These are phyloP conservation scores for Coracopsis vasa DNA, from an alignment of 2,113 vertebrate species.

Conservation along the genomic window DNA sequence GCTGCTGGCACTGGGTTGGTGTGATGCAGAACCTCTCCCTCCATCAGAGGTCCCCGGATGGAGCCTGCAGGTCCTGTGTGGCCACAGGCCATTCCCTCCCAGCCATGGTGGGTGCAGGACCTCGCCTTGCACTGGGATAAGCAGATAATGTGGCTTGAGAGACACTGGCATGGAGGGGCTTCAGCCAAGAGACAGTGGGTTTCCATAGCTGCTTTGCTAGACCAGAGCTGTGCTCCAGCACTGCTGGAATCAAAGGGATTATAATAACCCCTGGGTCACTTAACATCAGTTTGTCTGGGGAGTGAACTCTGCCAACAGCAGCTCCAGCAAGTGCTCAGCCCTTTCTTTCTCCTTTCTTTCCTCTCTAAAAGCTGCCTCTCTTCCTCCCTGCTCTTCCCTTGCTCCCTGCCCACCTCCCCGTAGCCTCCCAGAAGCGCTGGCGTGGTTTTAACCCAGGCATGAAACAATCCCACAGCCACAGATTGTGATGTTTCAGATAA, in stretches of 20 bases:
- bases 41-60: not conserved
- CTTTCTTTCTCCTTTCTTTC: not conserved
- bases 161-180: not conserved
- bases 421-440: slow-evolving; percentile 65
- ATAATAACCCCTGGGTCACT: not conserved
- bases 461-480: slow-evolving; percentile 39
- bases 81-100: not conserved
- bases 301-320: slow-evolving; percentile 29
- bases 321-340: not conserved
- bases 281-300: slow-evolving; percentile 45
- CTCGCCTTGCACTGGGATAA: not conserved
- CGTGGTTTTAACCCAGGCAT: slow-evolving; percentile 61
- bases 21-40: not conserved
- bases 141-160: not conserved
- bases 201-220: not conserved
- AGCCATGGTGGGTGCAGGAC: not conserved
- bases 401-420: not conserved
- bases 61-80: fast-evolving
- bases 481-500: slow-evolving; percentile 69
- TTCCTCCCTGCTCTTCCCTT: not conserved
- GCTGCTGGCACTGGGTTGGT: fast-evolving
- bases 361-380: not conserved
- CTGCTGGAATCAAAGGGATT: slow-evolving; percentile 14
- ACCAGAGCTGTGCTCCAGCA: not conserved
- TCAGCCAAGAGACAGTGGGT: not conserved